Evolutionary conservation across 2,797 vertebrate genomes (phyloP).

Genomic region (Pseudomugil gertrudae): DNA sequence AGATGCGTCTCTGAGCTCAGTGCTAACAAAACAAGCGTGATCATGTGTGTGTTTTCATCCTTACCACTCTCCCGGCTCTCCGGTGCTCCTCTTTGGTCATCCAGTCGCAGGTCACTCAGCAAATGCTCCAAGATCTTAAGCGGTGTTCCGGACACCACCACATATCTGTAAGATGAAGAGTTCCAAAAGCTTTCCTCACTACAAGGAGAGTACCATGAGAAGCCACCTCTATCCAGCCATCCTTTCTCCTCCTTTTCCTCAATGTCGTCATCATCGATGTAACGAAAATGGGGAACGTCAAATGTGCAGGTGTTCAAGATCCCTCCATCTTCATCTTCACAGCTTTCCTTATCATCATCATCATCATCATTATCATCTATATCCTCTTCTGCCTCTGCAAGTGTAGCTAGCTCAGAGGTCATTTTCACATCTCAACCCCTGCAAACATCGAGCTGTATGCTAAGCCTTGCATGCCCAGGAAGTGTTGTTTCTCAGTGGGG

Average conservation of each 20-base stretch:
- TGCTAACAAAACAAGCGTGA: background rate
- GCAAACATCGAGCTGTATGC: slow-evolving; percentile 47
- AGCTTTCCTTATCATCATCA: slow-evolving; percentile 38
- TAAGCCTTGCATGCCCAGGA: slow-evolving; percentile 40
- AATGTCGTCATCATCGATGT: slow-evolving; percentile 67
- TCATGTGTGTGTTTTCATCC: slow-evolving; percentile 25
- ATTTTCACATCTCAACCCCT: slow-evolving; percentile 80
- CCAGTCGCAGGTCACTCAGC: slow-evolving; percentile 92
- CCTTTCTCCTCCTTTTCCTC: slow-evolving; percentile 40
- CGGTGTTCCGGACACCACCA: slow-evolving; percentile 96
- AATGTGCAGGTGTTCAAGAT: slow-evolving; percentile 80
- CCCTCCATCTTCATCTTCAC: slow-evolving; percentile 36
- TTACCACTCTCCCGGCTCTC: slow-evolving; percentile 92
- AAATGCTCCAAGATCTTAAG: slow-evolving; percentile 98
- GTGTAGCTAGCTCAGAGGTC: slow-evolving; percentile 78
- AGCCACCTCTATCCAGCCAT: slow-evolving; percentile 26
- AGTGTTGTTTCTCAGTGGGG: slow-evolving; percentile 47
- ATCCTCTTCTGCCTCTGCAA: slow-evolving; percentile 82
- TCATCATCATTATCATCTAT: slow-evolving; percentile 64
- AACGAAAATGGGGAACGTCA: slow-evolving; percentile 90
- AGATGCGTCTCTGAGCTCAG: background rate
- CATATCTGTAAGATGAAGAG: slow-evolving; percentile 88
- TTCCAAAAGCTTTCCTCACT: slow-evolving; percentile 82
- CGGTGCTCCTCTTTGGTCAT: slow-evolving; percentile 84
- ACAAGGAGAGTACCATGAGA: slow-evolving; percentile 77